Percentiles rank a stretch among this genome's conserved stretches.
Conservation (phyloP, 1,140 invertebrate genomes). For the Calliopsis andreniformis region DNA sequence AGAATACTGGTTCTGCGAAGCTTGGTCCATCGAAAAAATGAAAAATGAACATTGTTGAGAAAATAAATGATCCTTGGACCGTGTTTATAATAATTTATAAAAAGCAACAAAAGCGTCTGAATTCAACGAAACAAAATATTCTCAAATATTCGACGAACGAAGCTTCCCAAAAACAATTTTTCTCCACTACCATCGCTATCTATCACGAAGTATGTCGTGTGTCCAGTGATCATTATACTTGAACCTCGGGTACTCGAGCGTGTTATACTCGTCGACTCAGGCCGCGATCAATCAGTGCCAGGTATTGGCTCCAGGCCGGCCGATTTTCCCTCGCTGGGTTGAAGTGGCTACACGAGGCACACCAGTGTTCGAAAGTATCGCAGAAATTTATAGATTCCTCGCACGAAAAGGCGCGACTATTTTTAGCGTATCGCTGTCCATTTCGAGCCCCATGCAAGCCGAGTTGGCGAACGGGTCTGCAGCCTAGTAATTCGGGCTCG, state of each 20-base stretch:
- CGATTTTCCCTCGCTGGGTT: not conserved
- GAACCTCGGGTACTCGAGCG: not conserved
- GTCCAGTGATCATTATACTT: not conserved
- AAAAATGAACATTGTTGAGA: too few species aligned
- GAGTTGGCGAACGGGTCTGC: too few species aligned
- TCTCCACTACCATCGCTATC: not conserved
- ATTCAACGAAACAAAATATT: too few species aligned
- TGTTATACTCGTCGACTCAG: not conserved
- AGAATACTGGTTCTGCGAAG: too few species aligned
- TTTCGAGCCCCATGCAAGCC: not conserved
- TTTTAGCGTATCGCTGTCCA: conserved; percentile 14
- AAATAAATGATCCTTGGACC: too few species aligned
- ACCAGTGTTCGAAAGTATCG: not conserved
- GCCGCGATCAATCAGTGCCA: conserved; percentile 14
- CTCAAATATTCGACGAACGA: too few species aligned
- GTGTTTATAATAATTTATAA: too few species aligned
- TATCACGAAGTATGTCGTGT: not conserved
- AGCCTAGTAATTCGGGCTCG: not conserved
- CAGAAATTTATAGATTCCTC: conserved; percentile 18
- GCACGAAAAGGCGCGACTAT: conserved; percentile 20
- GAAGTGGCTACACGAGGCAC: not conserved
- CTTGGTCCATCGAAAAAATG: too few species aligned
- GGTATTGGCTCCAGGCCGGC: conserved; percentile 7
- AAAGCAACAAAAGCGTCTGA: too few species aligned
- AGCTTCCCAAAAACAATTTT: not conserved